Base-by-base conservation (phyloP, 2,113 vertebrate genomes). In the Dipodomys stephensi region DNA sequence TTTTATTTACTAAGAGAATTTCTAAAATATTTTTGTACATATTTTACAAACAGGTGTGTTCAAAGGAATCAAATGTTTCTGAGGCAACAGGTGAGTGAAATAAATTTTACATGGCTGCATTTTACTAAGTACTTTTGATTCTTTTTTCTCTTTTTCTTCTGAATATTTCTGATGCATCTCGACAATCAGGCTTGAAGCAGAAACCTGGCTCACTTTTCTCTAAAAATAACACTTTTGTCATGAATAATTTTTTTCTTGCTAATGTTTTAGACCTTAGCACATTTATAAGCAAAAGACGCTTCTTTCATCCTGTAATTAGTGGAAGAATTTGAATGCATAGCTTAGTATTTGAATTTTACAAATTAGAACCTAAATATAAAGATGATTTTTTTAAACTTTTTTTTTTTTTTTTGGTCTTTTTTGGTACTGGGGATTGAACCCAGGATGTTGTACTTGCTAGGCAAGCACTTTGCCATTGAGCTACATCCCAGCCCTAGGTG, bases 11-110 rank as follows among this genome's bases (percentile, higher is more conserved):
- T 76, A 93, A 91, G 83, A 78, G 74, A 28, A 90, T 72, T 94
- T 93, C 76, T 94, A 96, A 83, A 32, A 71, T 90, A 57, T 90
- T 92, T 90, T 83, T 87, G 28, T 74, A 57, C 79, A 87, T 57
- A 93, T 97, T 94, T 80, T 88, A 91, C 91, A 97, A 96, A 94
- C 95, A 98, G 98, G 81, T 28, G 16, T 90, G 10, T 95, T 96
- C 97, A 92, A 0, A 77, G 91, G 96, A 97, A 97, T 95, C 95
- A 62, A 64, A 88, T 80, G n/a, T 60, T 80, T 69, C 96, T 84
- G 68, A 65, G 30, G 62, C 92, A 95, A 91, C 87, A 83, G 98
- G 98, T 98, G 93, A 73, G 98, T 97, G 85, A 94, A 92, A n/a
- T 91, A 87, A 79, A 83, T 83, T 94, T 95, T 83, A 65, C 39